These are phyloP conservation scores for Neotragus moschatus DNA, from an alignment of 2,113 vertebrate genomes.

Conservation along the genomic window DNA sequence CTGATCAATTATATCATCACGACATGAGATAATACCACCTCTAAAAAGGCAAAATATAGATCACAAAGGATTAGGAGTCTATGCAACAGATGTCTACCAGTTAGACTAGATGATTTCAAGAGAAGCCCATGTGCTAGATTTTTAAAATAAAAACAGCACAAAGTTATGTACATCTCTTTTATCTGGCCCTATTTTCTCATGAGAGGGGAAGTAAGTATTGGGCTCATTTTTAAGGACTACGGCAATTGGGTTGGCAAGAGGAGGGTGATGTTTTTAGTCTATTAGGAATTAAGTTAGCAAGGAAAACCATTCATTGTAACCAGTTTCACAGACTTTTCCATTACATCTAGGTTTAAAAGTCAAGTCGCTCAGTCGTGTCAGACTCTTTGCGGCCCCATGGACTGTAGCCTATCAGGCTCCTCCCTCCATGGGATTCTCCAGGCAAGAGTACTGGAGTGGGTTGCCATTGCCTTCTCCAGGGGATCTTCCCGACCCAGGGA, in stretches of 20 bases:
- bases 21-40: background rate
- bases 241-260: background rate
- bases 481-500: too few relatives aligned
- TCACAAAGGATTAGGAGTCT: background rate
- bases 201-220: background rate
- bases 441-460: too few relatives aligned
- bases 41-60: slow-evolving; percentile 15
- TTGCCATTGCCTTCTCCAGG: too few relatives aligned
- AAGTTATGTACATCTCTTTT: background rate
- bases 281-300: background rate
- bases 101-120: background rate
- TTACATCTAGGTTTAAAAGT: background rate
- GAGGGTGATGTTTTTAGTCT: background rate
- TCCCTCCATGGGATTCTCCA: too few relatives aligned
- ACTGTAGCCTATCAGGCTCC: too few relatives aligned
- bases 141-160: background rate
- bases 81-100: background rate
- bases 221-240: background rate
- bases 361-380: too few relatives aligned
- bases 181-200: background rate
- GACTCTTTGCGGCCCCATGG: too few relatives aligned
- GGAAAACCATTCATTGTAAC: background rate
- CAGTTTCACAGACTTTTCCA: background rate
- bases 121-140: background rate
- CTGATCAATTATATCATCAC: background rate